A percentile compares a stretch with the other conserved stretches of the same genome.
These are phyloP conservation scores for Myotis myotis DNA, from an alignment of 2,797 vertebrate genomes.

Conservation along the genomic window DNA sequence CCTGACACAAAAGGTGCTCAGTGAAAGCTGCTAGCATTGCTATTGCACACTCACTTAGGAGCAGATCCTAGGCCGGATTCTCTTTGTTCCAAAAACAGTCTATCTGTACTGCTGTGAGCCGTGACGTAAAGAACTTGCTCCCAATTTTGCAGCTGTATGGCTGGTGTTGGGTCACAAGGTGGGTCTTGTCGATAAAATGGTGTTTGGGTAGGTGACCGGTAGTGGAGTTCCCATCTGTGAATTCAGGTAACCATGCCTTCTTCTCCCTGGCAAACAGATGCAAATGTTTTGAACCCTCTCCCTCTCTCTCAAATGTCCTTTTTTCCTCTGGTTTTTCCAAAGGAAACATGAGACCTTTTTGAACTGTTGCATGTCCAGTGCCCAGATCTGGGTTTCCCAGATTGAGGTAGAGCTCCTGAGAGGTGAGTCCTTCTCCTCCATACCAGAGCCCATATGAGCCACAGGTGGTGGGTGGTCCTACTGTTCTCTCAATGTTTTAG, in stretches of 20 bases:
- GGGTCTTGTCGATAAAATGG: neutral
- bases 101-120: neutral
- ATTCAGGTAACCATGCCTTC: neutral
- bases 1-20: neutral
- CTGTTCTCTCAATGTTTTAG: neutral
- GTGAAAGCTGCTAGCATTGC: neutral
- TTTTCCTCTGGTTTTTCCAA: neutral
- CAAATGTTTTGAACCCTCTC: neutral
- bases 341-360: neutral
- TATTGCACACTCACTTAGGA: neutral
- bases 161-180: neutral
- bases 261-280: neutral
- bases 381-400: conserved; percentile 8
- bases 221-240: neutral
- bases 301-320: neutral
- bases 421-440: neutral
- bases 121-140: conserved; percentile 2
- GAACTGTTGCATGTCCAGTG: neutral
- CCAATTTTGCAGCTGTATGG: neutral
- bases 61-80: neutral
- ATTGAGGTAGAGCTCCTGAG: neutral
- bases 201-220: neutral
- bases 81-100: neutral
- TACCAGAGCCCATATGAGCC: neutral
- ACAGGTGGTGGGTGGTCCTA: conserved; percentile 23